These are phyloP conservation scores for Chymomyza caudatula DNA, from an alignment of 2,888 invertebrate species.

Conservation along the genomic window DNA sequence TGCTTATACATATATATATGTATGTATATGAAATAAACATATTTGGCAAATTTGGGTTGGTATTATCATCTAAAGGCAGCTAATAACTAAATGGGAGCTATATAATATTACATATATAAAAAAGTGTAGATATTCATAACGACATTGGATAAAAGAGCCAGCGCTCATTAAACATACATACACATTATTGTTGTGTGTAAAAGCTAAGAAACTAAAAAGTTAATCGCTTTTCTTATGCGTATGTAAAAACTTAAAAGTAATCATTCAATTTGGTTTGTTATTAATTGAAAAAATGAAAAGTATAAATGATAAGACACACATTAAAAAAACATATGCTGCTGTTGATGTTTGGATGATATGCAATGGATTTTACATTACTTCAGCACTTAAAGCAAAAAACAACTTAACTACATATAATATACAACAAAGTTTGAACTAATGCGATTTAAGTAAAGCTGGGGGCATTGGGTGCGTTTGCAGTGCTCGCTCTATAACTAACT, in stretches of 20 bases:
- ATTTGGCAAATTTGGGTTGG: slow-evolving; percentile 67
- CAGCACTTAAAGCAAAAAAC: slow-evolving; percentile 7
- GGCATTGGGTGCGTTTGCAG: slow-evolving; percentile 42
- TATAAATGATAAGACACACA: slow-evolving; percentile 26
- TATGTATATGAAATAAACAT: slow-evolving; percentile 45
- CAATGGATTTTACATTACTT: slow-evolving; percentile 8
- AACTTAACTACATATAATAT: slow-evolving; percentile 54
- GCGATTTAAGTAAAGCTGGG: slow-evolving; percentile 38
- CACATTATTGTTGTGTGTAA: slow-evolving; percentile 3
- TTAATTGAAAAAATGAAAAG: slow-evolving; percentile 7
- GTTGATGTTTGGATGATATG: slow-evolving; percentile 20
- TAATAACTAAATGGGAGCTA: slow-evolving; percentile 25
- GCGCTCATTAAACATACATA: not conserved
- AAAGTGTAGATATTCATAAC: not conserved
- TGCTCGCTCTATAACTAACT: not conserved
- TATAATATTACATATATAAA: slow-evolving; percentile 23
- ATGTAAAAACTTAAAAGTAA: not conserved
- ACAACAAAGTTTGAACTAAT: slow-evolving; percentile 49
- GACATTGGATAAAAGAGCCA: not conserved
- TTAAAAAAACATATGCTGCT: slow-evolving; percentile 30
- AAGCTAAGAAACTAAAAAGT: not conserved
- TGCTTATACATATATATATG: slow-evolving; percentile 12
- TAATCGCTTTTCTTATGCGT: not conserved
- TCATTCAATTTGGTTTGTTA: not conserved
- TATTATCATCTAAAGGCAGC: slow-evolving; percentile 43